Evolutionary conservation across 2,888 invertebrate species (phyloP).

Genomic region (Arctia plantaginis): DNA sequence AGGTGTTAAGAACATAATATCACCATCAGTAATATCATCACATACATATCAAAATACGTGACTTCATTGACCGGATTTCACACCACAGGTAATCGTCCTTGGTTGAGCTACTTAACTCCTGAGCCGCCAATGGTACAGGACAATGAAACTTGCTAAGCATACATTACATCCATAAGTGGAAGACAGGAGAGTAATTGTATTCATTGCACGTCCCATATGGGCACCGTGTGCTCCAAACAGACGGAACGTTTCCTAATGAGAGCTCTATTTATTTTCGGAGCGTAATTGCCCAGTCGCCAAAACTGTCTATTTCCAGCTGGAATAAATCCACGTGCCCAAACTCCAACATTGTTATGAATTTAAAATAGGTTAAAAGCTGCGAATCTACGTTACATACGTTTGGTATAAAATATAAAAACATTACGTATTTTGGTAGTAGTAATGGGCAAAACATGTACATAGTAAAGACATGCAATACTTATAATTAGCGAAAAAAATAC

Average conservation of each 20-base stretch:
- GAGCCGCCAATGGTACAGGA: slow-evolving; percentile 65
- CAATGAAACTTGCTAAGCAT: slow-evolving; percentile 69
- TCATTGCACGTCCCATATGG: slow-evolving; percentile 64
- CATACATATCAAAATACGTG: slow-evolving; percentile 60
- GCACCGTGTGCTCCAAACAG: slow-evolving; percentile 42
- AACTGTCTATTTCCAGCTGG: slow-evolving; percentile 52
- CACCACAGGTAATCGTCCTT: slow-evolving; percentile 67
- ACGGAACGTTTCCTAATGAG: slow-evolving; percentile 55
- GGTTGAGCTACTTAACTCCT: slow-evolving; percentile 64
- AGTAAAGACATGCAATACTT: neutral
- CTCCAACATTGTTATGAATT: slow-evolving; percentile 60
- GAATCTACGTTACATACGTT: slow-evolving; percentile 46
- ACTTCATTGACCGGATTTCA: slow-evolving; percentile 70
- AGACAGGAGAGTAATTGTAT: slow-evolving; percentile 67
- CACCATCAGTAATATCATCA: slow-evolving; percentile 51
- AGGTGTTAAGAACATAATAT: slow-evolving; percentile 46
- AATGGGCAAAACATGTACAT: neutral
- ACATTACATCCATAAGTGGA: slow-evolving; percentile 63
- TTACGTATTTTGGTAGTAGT: slow-evolving; percentile 24
- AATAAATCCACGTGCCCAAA: slow-evolving; percentile 60
- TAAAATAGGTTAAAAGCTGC: slow-evolving; percentile 62
- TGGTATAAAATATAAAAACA: slow-evolving; percentile 49
- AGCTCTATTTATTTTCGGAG: slow-evolving; percentile 52
- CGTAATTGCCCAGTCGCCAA: slow-evolving; percentile 44
- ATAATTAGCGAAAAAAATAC: neutral